Evolutionary conservation across 2,113 vertebrate species (phyloP).

Genomic region (Pygoscelis antarcticus): DNA sequence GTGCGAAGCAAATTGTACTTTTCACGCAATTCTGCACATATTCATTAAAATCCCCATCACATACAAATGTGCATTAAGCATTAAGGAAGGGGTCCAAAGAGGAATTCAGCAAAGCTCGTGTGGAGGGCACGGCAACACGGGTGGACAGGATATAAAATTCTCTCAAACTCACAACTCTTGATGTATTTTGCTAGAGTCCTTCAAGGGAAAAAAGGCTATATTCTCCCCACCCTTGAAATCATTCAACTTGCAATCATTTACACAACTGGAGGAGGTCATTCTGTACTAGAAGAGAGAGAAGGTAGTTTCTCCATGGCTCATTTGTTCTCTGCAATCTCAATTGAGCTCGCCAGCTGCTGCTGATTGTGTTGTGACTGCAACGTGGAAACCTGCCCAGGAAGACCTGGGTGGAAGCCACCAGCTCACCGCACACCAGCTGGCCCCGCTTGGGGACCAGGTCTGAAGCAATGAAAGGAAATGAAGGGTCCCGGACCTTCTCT

Average conservation of each 20-base stretch:
- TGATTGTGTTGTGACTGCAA: background rate
- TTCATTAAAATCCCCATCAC: fast-evolving
- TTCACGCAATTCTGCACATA: fast-evolving
- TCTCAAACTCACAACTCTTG: background rate
- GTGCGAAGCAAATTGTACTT: background rate
- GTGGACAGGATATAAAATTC: background rate
- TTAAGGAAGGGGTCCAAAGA: background rate
- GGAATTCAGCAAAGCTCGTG: background rate
- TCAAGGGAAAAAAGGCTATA: background rate
- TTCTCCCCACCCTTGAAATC: background rate
- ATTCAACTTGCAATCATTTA: background rate
- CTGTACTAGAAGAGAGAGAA: background rate
- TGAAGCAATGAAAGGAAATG: background rate
- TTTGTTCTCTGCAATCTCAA: background rate
- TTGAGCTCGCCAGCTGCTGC: background rate
- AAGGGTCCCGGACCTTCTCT: background rate
- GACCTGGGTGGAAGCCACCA: constrained; percentile 20
- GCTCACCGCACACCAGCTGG: background rate
- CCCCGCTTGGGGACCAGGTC: background rate
- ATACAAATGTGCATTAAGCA: background rate
- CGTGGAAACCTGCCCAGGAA: background rate
- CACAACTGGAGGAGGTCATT: background rate
- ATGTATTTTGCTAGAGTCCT: background rate
- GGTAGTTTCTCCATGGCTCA: background rate
- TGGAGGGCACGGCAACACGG: fast-evolving